A percentile compares a stretch with the other conserved stretches of the same genome.
Conservation (phyloP, 2,888 invertebrate species). For the Lypha dubia region DNA sequence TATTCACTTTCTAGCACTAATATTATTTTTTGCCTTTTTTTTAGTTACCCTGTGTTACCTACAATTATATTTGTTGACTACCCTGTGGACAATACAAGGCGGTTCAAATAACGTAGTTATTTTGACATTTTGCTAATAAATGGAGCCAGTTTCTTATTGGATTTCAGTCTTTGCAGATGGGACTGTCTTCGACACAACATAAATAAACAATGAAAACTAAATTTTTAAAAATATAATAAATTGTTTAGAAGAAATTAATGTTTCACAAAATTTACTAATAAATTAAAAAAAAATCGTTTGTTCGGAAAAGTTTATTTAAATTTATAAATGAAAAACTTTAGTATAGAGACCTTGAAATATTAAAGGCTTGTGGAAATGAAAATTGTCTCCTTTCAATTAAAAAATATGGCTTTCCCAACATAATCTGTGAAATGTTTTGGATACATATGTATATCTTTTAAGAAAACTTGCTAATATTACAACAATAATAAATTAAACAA, state of each 20-base stretch:
- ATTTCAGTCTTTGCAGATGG: slow-evolving; percentile 25
- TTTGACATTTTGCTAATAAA: slow-evolving; percentile 36
- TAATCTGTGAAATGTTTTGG: neutral
- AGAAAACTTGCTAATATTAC: too few relatives aligned
- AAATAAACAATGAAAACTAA: neutral
- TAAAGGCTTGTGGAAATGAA: too few relatives aligned
- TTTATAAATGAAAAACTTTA: too few relatives aligned
- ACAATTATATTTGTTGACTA: neutral
- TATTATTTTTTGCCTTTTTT: neutral
- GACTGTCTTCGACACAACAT: neutral
- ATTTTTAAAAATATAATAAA: neutral
- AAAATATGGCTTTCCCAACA: too few relatives aligned
- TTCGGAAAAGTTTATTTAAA: too few relatives aligned
- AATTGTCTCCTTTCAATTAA: too few relatives aligned
- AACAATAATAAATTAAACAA: neutral
- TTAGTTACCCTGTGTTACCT: neutral
- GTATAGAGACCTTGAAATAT: too few relatives aligned
- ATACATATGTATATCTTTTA: too few relatives aligned
- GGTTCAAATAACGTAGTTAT: slow-evolving; percentile 7
- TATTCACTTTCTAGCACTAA: slow-evolving; percentile 4
- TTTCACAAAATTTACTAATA: neutral
- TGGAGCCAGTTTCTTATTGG: slow-evolving; percentile 58
- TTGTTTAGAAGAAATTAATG: neutral
- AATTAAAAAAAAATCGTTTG: neutral
- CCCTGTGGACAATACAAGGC: slow-evolving; percentile 14